These are phyloP conservation scores for Sebastes minor DNA, from an alignment of 2,797 vertebrate species.

Conservation along the genomic window DNA sequence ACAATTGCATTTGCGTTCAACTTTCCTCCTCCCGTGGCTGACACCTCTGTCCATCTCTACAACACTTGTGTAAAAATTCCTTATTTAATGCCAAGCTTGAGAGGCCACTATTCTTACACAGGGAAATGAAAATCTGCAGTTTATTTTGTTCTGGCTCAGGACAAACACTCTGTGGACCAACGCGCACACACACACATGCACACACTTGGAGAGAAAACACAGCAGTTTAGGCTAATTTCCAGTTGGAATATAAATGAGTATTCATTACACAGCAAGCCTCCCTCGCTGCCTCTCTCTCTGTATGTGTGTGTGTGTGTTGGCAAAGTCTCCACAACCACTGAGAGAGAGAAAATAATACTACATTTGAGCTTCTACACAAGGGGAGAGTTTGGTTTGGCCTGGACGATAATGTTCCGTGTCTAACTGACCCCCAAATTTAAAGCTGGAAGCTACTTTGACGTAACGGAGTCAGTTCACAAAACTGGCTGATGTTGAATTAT, in stretches of 20 bases:
- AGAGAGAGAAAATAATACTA: constrained; percentile 63
- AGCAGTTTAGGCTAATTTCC: constrained; percentile 58
- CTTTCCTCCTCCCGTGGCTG: background rate
- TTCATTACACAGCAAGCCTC: constrained; percentile 56
- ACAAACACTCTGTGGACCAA: constrained; percentile 21
- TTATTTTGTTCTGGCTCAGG: constrained; percentile 62
- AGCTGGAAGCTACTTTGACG: constrained; percentile 46
- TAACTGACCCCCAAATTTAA: constrained; percentile 55
- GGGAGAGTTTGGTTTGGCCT: constrained; percentile 62
- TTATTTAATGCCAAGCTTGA: constrained; percentile 44
- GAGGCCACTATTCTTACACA: constrained; percentile 47
- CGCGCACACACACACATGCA: constrained; percentile 33
- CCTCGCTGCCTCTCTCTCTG: constrained; percentile 10
- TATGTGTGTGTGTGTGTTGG: constrained; percentile 45
- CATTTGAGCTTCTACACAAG: constrained; percentile 57
- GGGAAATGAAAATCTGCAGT: constrained; percentile 59
- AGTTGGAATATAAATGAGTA: constrained; percentile 59
- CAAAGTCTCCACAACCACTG: constrained; percentile 42
- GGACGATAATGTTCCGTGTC: constrained; percentile 54
- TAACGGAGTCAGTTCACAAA: constrained; percentile 48
- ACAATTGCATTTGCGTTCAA: background rate
- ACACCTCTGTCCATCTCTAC: constrained; percentile 19
- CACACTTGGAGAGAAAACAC: constrained; percentile 35
- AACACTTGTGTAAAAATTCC: constrained; percentile 34
- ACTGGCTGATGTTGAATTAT: constrained; percentile 6